Evolutionary conservation across 2,888 invertebrate genomes (phyloP).

Genomic region (Nemapogon koenigi): DNA sequence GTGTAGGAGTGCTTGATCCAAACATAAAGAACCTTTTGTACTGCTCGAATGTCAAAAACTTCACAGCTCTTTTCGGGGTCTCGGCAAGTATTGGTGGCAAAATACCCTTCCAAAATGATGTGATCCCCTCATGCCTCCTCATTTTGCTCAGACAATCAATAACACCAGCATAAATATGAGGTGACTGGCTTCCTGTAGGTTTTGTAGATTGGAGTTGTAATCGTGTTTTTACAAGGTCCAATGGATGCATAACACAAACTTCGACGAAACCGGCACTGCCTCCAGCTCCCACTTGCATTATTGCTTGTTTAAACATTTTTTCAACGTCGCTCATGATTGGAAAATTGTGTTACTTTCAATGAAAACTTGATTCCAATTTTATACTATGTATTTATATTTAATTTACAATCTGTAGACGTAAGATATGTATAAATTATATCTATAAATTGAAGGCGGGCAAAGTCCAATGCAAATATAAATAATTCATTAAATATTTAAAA

Average conservation of each 20-base stretch:
- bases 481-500: no score
- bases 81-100: conserved; percentile 92
- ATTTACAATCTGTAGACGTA: no score
- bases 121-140: conserved; percentile 82
- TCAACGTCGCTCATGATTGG: conserved; percentile 50
- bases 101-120: conserved; percentile 93
- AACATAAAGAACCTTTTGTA: conserved; percentile 87
- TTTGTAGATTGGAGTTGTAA: conserved; percentile 43
- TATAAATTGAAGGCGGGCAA: no score
- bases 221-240: conserved; percentile 92
- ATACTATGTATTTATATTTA: no score
- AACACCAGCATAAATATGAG: conserved; percentile 77
- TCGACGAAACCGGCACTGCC: conserved; percentile 94
- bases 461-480: no score
- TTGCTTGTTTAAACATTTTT: conserved; percentile 69
- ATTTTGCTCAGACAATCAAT: conserved; percentile 89
- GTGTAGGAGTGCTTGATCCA: conserved; percentile 76
- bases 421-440: no score
- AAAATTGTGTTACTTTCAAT: no score
- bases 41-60: conserved; percentile 94
- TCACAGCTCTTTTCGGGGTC: conserved; percentile 93
- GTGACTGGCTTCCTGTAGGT: conserved; percentile 27
- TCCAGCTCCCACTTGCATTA: conserved; percentile 85
- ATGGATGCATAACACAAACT: conserved; percentile 95
- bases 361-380: no score